phyloP scores from a whole-genome alignment of 1,140 invertebrate genomes.

The Ceratosolen fusciceps region DNA sequence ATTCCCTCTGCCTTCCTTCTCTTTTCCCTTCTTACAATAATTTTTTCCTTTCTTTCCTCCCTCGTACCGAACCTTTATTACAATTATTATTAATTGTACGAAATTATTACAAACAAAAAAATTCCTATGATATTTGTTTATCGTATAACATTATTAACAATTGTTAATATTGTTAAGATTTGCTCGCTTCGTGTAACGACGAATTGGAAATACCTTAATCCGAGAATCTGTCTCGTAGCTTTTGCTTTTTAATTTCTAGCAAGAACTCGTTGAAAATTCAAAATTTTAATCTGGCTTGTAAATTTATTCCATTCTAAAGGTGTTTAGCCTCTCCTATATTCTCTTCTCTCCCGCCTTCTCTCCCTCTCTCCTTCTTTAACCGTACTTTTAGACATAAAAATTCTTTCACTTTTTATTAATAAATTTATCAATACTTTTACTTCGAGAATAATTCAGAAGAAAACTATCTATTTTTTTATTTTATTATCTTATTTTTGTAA shows the following conservation, averaged over 20 bases:
- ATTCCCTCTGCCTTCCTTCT: background rate
- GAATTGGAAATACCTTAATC: conserved; percentile 6
- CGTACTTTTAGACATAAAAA: conserved; percentile 63
- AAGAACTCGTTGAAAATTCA: conserved; percentile 64
- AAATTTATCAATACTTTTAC: too few relatives aligned
- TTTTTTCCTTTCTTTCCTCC: too few relatives aligned
- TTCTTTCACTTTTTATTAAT: too few relatives aligned
- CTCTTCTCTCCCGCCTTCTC: conserved; percentile 38
- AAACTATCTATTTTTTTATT: too few relatives aligned
- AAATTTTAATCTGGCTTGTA: conserved; percentile 69
- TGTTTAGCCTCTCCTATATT: conserved; percentile 36
- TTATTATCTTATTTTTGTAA: too few relatives aligned
- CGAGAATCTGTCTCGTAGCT: conserved; percentile 20
- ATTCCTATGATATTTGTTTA: too few relatives aligned
- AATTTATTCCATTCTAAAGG: conserved; percentile 51
- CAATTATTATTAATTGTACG: too few relatives aligned
- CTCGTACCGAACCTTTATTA: too few relatives aligned
- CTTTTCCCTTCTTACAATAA: background rate
- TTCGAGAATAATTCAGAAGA: too few relatives aligned
- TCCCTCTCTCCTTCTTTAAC: conserved; percentile 51
- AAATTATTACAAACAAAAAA: too few relatives aligned
- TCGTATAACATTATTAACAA: too few relatives aligned
- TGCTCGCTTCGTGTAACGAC: conserved; percentile 15
- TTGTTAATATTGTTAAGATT: too few relatives aligned
- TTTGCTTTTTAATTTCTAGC: conserved; percentile 58